Evolutionary conservation across 2,888 invertebrate species (phyloP), one percentile per base, ranked within the genome.

Genomic region (Dioctria rufipes): DNA sequence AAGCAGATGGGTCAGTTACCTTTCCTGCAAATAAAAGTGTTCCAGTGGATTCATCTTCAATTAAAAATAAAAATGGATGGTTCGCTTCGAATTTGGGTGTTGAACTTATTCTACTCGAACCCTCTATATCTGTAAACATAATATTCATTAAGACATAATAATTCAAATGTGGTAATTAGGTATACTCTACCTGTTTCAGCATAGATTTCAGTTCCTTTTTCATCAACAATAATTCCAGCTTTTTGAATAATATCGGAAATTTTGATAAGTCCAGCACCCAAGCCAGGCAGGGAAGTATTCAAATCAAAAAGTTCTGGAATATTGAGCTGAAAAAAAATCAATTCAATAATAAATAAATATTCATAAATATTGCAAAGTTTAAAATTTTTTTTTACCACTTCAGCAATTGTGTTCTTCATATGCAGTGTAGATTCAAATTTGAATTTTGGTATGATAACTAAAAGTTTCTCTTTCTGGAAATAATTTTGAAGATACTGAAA

Each of bases 21-120:
- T 77, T 77, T 37, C 77, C 77, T 5, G 77, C 77, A 39, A 77
- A 77, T 11, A 77, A 42, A 37, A 77, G 49, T 25, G 77, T 63
- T 46, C 77, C 77, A 46, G 63, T 77, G n/a, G 49, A 42, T 46
- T 77, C 77, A 58, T 77, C 77, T 40, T 77, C 63, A 63, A 77
- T 9, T 43, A 77, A 77, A 39, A 77, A 77, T n/a, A 39, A 13
- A n/a, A 77, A 77, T 11, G 77, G 77, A 49, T 77, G 77, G 0
- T 46, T 5, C 2, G 63, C 61, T 42, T 3, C n/a, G 11, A 66
- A 43, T 25, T 2, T 25, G 2, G 25, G 25, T 0, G 25, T 0
- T 25, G 25, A 25, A 25, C 25, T 25, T 25, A 25, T 25, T 25
- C 25, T n/a, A n/a, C n/a, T n/a, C n/a, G n/a, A n/a, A n/a, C n/a